Base-by-base conservation (phyloP, 2,113 vertebrate species). In the Sphaerodactylus townsendi region DNA sequence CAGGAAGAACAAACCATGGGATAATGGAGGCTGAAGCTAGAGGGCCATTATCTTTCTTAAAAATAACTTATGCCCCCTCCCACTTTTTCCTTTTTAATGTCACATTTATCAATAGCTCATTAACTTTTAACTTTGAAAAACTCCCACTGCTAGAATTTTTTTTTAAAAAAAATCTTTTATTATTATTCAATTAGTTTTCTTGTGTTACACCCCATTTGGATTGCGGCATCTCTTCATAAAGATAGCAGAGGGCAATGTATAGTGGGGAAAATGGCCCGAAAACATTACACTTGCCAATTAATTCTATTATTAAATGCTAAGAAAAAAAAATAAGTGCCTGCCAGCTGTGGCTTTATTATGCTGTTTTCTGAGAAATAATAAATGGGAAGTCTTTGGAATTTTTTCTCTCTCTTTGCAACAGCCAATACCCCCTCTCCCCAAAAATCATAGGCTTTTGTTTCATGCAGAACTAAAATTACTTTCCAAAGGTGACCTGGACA, bases 301-400 rank as follows among this genome's bases (percentile, higher is more conserved):
- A 96, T 96, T 96, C 93, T 95, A 95, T 95, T 97, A 97, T 96
- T 95, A 95, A 95, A 94, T 91, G 90, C 91, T 95, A 96, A 95
- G 94, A 93, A 95, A 95, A 95, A 95, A 93, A 39, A 21, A 92
- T 89, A 94, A 96, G 93, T 90, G 95, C 88, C 94, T 95, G 94
- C 95, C 96, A 96, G 96, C 96, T 96, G 95, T 94, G 95, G 94
- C 92, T 95, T 96, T 96, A 96, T 96, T 96, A 91, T 96, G 94
- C 94, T 95, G 95, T 94, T 95, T 91, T 79, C 53, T 79, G 94
- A 95, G 96, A 96, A 95, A 92, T 95, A 95, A 95, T 95, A 96
- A 85, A 96, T 93, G 91, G 94, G 88, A 95, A 96, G 93, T 77
- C 94, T 93, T 92, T 90, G 91, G 86, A 93, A 87, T 91, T 93